Evolutionary conservation across 2,888 invertebrate genomes (phyloP).

Genomic region (Hypomecis punctinalis): DNA sequence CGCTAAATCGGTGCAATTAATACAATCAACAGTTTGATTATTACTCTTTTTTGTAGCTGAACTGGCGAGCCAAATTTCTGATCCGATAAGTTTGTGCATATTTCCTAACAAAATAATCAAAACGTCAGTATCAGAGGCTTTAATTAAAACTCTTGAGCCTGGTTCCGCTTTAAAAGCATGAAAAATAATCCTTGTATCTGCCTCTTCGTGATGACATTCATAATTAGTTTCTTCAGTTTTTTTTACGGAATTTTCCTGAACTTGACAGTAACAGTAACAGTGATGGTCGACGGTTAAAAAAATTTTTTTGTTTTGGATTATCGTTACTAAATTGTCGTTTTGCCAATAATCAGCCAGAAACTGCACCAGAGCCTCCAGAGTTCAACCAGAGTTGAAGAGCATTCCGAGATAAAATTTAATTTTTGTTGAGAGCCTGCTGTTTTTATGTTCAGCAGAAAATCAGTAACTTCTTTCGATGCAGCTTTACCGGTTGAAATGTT

Average conservation of each 20-base stretch:
- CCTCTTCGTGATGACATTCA: slow-evolving; percentile 40
- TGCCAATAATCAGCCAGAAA: slow-evolving; percentile 27
- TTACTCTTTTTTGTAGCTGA: slow-evolving; percentile 23
- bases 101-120: slow-evolving; percentile 44
- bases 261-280: neutral
- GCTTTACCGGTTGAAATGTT: slow-evolving; percentile 51
- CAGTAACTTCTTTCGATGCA: slow-evolving; percentile 47
- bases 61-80: slow-evolving; percentile 37
- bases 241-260: slow-evolving; percentile 27
- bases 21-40: slow-evolving; percentile 39
- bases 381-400: slow-evolving; percentile 29
- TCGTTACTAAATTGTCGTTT: neutral
- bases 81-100: slow-evolving; percentile 41
- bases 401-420: slow-evolving; percentile 47
- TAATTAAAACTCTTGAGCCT: slow-evolving; percentile 42
- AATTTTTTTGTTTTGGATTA: neutral
- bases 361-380: slow-evolving; percentile 37
- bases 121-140: slow-evolving; percentile 45
- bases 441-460: slow-evolving; percentile 51
- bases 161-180: slow-evolving; percentile 41
- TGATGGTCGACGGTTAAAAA: neutral
- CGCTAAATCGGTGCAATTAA: slow-evolving; percentile 32
- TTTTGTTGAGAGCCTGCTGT: slow-evolving; percentile 42
- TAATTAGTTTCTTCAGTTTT: slow-evolving; percentile 40
- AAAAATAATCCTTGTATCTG: slow-evolving; percentile 46